Percentiles rank a stretch among this genome's conserved stretches.
phyloP scores from a whole-genome alignment of 2,113 vertebrate species.

The Egretta garzetta region DNA sequence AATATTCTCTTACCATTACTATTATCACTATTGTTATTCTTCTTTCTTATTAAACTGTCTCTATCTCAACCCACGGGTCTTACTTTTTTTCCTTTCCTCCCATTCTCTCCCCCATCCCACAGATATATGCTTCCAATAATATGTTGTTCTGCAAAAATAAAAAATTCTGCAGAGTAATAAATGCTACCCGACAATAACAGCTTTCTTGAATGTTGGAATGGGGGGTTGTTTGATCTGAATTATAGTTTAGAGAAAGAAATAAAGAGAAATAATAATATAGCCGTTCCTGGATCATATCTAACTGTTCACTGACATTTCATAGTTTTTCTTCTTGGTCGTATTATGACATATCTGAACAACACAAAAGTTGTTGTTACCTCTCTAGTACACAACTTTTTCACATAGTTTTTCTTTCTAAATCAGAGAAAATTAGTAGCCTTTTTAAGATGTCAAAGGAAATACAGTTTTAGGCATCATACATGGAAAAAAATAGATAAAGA shows the following conservation, averaged over 20 bases:
- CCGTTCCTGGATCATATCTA: neutral
- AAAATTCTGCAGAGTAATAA: neutral
- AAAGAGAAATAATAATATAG: neutral
- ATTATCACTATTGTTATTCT: too few species aligned
- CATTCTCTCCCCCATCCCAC: too few species aligned
- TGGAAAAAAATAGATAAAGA: neutral
- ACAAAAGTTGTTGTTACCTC: neutral
- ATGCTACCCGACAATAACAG: neutral
- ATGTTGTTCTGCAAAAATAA: neutral
- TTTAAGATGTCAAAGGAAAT: neutral
- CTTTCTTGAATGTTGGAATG: neutral
- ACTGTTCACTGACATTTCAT: neutral
- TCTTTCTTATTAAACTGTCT: too few species aligned
- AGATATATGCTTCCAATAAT: neutral
- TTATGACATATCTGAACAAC: neutral
- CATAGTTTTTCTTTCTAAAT: neutral
- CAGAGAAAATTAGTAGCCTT: neutral
- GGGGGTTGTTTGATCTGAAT: fast-evolving
- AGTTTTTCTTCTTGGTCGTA: neutral
- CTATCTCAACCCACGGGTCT: too few species aligned
- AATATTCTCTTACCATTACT: too few species aligned
- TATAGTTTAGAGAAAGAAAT: neutral
- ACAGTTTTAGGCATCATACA: neutral
- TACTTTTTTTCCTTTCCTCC: too few species aligned
- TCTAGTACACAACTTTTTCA: neutral